These are phyloP conservation scores for Coenonympha arcania DNA, from an alignment of 2,888 invertebrate genomes.

Conservation along the genomic window DNA sequence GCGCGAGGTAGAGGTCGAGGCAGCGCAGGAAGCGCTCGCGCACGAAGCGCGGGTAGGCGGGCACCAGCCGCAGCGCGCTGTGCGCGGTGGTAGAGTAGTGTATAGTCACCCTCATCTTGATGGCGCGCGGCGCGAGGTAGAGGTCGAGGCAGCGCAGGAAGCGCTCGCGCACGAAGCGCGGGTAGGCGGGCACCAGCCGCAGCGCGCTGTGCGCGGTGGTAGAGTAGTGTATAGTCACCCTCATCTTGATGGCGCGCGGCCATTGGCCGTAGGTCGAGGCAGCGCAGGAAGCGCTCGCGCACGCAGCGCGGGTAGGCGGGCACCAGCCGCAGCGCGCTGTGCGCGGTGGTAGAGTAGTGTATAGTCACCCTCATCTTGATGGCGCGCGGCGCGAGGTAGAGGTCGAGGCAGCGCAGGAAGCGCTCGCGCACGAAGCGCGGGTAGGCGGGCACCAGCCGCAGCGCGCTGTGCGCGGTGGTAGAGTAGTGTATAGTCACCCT, in stretches of 20 bases:
- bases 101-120: slow-evolving; percentile 91
- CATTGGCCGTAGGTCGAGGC: slow-evolving; percentile 97
- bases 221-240: too few species aligned
- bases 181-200: slow-evolving; percentile 90
- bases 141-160: slow-evolving; percentile 97
- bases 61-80: slow-evolving; percentile 86
- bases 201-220: slow-evolving; percentile 85
- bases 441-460: slow-evolving; percentile 93
- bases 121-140: slow-evolving; percentile 94
- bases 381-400: slow-evolving; percentile 96
- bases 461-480: slow-evolving; percentile 83
- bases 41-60: slow-evolving; percentile 87
- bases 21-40: slow-evolving; percentile 96
- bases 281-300: slow-evolving; percentile 94
- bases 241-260: slow-evolving; percentile 94
- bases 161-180: slow-evolving; percentile 88
- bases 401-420: slow-evolving; percentile 95
- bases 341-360: too few species aligned
- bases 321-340: slow-evolving; percentile 84
- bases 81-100: slow-evolving; percentile 88
- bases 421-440: slow-evolving; percentile 89
- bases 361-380: slow-evolving; percentile 91
- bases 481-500: too few species aligned
- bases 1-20: slow-evolving; percentile 96
- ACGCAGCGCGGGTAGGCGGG: slow-evolving; percentile 89